phyloP scores from a whole-genome alignment of 2,113 vertebrate species.

The Ascaphus truei region DNA sequence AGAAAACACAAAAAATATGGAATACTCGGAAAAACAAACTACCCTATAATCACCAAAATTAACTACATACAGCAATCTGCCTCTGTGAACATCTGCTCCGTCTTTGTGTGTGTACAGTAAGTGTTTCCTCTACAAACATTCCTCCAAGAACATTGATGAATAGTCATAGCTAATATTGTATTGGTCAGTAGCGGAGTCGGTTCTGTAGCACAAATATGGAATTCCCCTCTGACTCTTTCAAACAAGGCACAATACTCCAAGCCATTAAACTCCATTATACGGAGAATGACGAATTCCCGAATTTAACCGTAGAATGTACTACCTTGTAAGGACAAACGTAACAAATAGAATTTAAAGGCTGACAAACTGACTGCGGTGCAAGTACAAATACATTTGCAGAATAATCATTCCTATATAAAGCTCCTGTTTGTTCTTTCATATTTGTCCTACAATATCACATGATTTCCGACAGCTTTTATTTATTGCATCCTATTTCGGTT shows the following conservation, averaged over 20 bases:
- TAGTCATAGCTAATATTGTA: no score
- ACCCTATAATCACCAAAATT: no score
- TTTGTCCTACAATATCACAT: slow-evolving; percentile 22
- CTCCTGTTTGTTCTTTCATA: slow-evolving; percentile 5
- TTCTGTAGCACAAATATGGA: no score
- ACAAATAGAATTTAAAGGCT: slow-evolving; percentile 23
- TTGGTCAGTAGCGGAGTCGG: no score
- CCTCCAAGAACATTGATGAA: no score
- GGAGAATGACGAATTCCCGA: background rate
- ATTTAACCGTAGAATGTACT: background rate
- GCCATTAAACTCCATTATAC: background rate
- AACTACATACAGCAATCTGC: no score
- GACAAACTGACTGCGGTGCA: slow-evolving; percentile 22
- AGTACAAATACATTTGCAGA: slow-evolving; percentile 7
- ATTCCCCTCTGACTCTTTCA: no score
- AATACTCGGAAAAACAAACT: no score
- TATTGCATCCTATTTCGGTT: slow-evolving; percentile 25
- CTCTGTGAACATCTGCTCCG: no score
- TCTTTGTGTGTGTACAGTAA: no score
- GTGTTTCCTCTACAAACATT: no score
- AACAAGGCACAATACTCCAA: background rate
- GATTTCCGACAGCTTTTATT: slow-evolving; percentile 21
- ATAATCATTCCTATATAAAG: background rate
- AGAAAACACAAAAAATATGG: no score
- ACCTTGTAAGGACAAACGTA: slow-evolving; percentile 7